Conservation (phyloP, 2,797 vertebrate species). For the Megalops cyprinoides region DNA sequence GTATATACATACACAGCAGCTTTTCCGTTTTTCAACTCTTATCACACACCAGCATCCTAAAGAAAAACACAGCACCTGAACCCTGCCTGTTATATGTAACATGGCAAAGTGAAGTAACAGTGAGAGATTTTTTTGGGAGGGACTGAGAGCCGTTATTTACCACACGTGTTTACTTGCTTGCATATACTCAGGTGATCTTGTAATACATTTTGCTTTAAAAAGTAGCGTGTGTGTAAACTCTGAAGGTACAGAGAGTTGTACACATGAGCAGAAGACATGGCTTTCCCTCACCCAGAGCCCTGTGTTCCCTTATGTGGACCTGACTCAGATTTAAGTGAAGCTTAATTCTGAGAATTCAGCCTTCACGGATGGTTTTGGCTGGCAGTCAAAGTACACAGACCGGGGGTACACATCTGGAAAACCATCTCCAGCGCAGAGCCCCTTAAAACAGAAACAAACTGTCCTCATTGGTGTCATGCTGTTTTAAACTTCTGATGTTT, state of each 20-base stretch:
- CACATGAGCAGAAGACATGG: neutral
- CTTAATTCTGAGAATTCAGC: neutral
- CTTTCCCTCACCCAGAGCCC: neutral
- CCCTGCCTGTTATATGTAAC: conserved; percentile 27
- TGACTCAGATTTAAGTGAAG: neutral
- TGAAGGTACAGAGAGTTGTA: neutral
- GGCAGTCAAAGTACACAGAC: neutral
- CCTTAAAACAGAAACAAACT: neutral
- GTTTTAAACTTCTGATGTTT: neutral
- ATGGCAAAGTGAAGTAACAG: neutral
- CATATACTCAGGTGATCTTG: neutral
- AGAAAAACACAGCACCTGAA: conserved; percentile 22
- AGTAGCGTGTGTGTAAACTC: neutral
- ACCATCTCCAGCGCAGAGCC: neutral
- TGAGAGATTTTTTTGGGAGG: neutral
- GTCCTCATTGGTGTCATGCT: neutral
- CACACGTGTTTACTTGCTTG: neutral
- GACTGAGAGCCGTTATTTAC: neutral
- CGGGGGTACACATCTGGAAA: conserved; percentile 1
- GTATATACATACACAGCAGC: conserved; percentile 23
- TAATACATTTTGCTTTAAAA: neutral
- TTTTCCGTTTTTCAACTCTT: conserved; percentile 21
- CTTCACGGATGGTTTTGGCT: neutral
- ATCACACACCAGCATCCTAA: conserved; percentile 20
- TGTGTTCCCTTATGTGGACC: neutral